These are phyloP conservation scores for Fissipunctia ypsillon DNA, from an alignment of 2,888 invertebrate genomes.

Conservation along the genomic window DNA sequence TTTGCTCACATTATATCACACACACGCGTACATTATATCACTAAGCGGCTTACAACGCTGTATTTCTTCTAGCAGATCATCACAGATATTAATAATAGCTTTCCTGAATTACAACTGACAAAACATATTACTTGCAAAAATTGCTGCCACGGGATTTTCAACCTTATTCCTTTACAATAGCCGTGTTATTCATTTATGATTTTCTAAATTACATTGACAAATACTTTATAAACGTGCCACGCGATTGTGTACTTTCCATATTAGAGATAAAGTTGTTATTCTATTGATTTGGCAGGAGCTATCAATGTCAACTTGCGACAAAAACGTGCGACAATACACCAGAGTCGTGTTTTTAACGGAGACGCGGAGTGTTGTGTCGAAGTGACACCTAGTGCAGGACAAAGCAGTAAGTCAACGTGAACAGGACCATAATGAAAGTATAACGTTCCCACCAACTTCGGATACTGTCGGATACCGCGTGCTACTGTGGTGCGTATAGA, in stretches of 20 bases:
- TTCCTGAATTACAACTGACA: conserved; percentile 42
- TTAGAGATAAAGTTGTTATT: not conserved
- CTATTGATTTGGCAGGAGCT: not conserved
- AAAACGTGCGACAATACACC: conserved; percentile 55
- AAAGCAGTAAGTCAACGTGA: conserved; percentile 32
- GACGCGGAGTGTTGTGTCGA: conserved; percentile 34
- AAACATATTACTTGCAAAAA: conserved; percentile 41
- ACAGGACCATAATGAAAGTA: not conserved
- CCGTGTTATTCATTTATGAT: not conserved
- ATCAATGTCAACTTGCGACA: conserved; percentile 37
- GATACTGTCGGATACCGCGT: too few species aligned
- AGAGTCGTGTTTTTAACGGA: conserved; percentile 53
- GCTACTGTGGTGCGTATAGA: too few species aligned
- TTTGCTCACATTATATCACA: conserved; percentile 19
- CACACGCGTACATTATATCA: too few species aligned
- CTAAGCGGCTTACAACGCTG: conserved; percentile 42
- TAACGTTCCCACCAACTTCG: too few species aligned
- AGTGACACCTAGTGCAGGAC: conserved; percentile 13
- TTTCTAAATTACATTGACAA: conserved; percentile 26
- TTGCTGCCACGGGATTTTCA: conserved; percentile 1
- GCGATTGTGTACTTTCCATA: not conserved
- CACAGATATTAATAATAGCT: conserved; percentile 58
- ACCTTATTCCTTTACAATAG: conserved; percentile 5
- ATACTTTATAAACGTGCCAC: not conserved
- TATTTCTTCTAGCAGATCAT: conserved; percentile 48